Base-by-base conservation (phyloP, 2,888 invertebrate genomes). In the Chaetogeoica ovagalla region DNA sequence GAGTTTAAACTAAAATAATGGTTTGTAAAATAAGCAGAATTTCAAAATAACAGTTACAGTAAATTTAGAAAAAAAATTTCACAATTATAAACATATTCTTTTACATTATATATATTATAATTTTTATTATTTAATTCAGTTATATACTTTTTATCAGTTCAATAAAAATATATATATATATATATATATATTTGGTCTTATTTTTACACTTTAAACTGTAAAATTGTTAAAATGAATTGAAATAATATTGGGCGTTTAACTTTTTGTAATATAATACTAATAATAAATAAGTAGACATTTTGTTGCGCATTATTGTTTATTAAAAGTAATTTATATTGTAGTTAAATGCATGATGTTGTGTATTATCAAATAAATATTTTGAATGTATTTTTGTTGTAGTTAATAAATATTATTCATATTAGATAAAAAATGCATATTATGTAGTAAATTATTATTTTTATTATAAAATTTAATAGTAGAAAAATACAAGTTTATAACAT, bases 321-420 rank as follows among this genome's bases (percentile, higher is more conserved):
- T 48, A 30, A n/a, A 74, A 21, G n/a, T 1, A 37, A 9, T 65
- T 72, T 60, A 59, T 62, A 9, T 65, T 57, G 55, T 57, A 66
- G 65, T 65, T 65, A 0, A 39, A 43, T 75, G 74, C 74, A 75
- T 75, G 72, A 23, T 72, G 8, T 30, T 63, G 17, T 66, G 39
- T 15, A 19, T 71, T 23, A 60, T 23, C 23, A 71, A 62, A 23
- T 21, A 21, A 0, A 48, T 52, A 52, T 73, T 30, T 72, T 59
- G 21, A 60, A 43, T 60, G 43, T 43, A 48, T 19, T 60, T 60
- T 72, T 60, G 17, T 23, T 60, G 23, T 19, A 5, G 23, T 43
- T 39, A 60, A 43, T 59, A 9, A 23, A 23, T 72, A 13, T 48
- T 48, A 60, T 43, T 6, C 4, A 43, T 43, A 60, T 43, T 72